phyloP scores from a whole-genome alignment of 1,140 invertebrate genomes.

The Aphaenogaster floridana region DNA sequence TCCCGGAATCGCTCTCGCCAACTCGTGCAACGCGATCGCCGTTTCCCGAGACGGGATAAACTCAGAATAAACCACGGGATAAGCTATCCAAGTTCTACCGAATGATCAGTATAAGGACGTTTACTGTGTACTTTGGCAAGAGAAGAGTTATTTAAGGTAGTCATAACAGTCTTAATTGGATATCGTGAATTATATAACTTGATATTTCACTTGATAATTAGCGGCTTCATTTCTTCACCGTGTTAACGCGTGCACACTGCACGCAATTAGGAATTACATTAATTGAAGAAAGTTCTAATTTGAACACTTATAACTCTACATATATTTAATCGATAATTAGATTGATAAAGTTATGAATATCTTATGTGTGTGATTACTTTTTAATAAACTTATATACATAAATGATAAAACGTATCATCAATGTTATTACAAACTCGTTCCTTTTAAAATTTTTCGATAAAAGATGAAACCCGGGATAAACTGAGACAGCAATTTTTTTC shows the following conservation, averaged over 20 bases:
- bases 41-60: slow-evolving; percentile 54
- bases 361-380: not conserved
- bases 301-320: not conserved
- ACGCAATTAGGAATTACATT: slow-evolving; percentile 2
- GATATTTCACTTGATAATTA: slow-evolving; percentile 15
- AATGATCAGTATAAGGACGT: slow-evolving; percentile 25
- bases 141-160: slow-evolving; percentile 21
- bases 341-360: not conserved
- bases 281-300: not conserved
- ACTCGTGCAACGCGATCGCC: not conserved
- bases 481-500: slow-evolving; percentile 29
- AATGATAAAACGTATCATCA: not conserved
- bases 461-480: not conserved
- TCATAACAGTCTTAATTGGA: slow-evolving; percentile 34
- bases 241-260: not conserved
- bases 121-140: slow-evolving; percentile 23
- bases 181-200: slow-evolving; percentile 12
- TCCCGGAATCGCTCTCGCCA: not conserved
- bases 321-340: not conserved
- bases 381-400: not conserved
- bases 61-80: slow-evolving; percentile 51
- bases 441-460: slow-evolving; percentile 3
- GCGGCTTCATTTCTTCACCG: not conserved
- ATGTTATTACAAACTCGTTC: not conserved
- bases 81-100: slow-evolving; percentile 31